phyloP scores from a whole-genome alignment of 2,888 invertebrate genomes.

The Drosophila pseudotakahashii region DNA sequence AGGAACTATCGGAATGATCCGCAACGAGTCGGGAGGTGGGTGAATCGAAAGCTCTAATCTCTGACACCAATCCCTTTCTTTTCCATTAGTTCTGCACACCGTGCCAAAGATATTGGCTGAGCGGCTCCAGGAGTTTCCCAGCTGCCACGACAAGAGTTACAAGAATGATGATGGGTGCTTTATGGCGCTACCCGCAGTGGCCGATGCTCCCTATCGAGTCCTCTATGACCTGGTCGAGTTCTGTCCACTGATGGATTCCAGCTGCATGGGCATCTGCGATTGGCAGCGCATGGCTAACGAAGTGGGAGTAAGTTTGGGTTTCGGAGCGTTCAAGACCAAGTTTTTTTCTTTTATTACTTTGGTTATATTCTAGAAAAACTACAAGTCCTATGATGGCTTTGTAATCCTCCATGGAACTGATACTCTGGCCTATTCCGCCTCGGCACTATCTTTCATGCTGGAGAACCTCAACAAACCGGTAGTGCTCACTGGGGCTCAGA shows the following conservation, averaged over 20 bases:
- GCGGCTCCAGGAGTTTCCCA: constrained; percentile 87
- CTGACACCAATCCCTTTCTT: too few relatives aligned
- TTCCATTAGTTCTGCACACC: constrained; percentile 87
- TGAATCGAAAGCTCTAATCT: constrained; percentile 16
- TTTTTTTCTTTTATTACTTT: not conserved
- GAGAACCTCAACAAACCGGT: constrained; percentile 96
- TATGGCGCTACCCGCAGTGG: constrained; percentile 87
- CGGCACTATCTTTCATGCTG: constrained; percentile 97
- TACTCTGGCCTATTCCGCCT: constrained; percentile 97
- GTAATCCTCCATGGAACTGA: constrained; percentile 98
- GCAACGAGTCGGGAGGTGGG: constrained; percentile 90
- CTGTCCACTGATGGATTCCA: constrained; percentile 94
- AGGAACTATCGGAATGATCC: constrained; percentile 97
- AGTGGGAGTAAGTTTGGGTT: constrained; percentile 87
- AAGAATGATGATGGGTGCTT: constrained; percentile 85
- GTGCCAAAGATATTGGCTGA: constrained; percentile 72
- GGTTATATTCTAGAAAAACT: constrained; percentile 86
- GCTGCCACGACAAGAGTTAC: constrained; percentile 91
- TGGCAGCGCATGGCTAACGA: constrained; percentile 95
- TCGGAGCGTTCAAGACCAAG: not conserved
- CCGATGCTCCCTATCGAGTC: constrained; percentile 85
- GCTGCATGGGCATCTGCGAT: constrained; percentile 95
- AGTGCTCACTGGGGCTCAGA: constrained; percentile 96
- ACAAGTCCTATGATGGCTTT: constrained; percentile 94
- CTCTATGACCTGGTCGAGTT: constrained; percentile 93